Base-by-base conservation (phyloP, 1,140 invertebrate genomes). In the Brachionus plicatilis region DNA sequence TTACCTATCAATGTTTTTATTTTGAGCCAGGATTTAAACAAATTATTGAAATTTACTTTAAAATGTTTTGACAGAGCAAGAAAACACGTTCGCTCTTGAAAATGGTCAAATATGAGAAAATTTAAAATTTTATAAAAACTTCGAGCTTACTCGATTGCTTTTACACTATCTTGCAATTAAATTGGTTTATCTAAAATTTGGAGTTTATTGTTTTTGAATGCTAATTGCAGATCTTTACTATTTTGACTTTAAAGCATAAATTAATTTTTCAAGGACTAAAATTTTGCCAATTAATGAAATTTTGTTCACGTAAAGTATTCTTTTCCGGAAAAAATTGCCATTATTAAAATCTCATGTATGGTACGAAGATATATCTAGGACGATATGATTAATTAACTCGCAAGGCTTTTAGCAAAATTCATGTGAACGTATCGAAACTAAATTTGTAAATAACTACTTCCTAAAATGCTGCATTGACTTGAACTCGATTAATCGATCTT, bases 321-420 rank as follows among this genome's bases (percentile, higher is more conserved):
- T 20, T 72, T 72, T 72, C 68, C 68, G 68, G 68, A 72, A 72
- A 68, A 72, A 72, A 72, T 45, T 43, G n/a, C 41, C 24, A 41
- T 72, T 72, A 37, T 37, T 68, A 33, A 68, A 68, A 29, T 33
- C 37, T 72, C 33, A 72, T 72, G 17, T 20, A 45, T 72, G 68
- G 1, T 72, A 72, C n/a, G n/a, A 72, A 72, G 68, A 72, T 72
- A 72, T 72, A 72, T 72, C 68, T 72, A 72, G 68, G 68, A 72
- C 68, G 68, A 72, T 72, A 72, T 72, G 68, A 72, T 72, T 72
- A 72, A 72, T 72, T 72, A 43, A 72, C 68, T 72, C 33, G 68
- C 68, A 72, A 72, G 68, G 68, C 68, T 43, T 60, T 60, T 60
- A n/a, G 53, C 53, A 20, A 20, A 41, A 17, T 72, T 43, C 37